These are phyloP conservation scores for Notiomystis cincta DNA, from an alignment of 2,113 vertebrate species.

Conservation along the genomic window DNA sequence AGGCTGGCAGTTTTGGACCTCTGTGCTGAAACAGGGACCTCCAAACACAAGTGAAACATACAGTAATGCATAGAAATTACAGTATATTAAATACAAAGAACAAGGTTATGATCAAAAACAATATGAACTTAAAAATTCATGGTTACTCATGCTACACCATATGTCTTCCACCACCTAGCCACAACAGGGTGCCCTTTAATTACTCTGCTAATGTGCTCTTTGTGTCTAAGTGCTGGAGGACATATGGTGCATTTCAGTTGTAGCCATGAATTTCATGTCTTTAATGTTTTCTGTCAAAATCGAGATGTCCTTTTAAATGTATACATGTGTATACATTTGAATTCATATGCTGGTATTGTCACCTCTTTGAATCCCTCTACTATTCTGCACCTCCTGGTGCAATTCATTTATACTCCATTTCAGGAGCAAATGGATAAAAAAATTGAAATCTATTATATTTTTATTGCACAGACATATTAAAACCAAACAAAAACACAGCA, in stretches of 20 bases:
- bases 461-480: constrained; percentile 2
- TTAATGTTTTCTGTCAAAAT: constrained; percentile 27
- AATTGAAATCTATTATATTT: neutral
- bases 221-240: constrained; percentile 39
- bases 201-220: constrained; percentile 47
- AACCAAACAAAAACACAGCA: neutral
- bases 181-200: constrained; percentile 64
- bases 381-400: neutral
- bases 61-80: neutral
- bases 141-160: constrained; percentile 35
- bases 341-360: neutral
- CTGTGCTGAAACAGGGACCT: neutral
- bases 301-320: neutral
- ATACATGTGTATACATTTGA: neutral
- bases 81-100: neutral
- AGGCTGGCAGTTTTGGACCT: neutral
- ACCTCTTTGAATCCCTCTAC: neutral
- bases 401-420: neutral
- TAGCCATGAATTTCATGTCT: constrained; percentile 30
- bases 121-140: constrained; percentile 37
- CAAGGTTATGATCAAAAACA: neutral
- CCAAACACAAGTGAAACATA: neutral
- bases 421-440: neutral
- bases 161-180: constrained; percentile 56
- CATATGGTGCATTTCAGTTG: constrained; percentile 48